Conservation (phyloP, 2,888 invertebrate genomes). For the Drosophila mettleri region DNA sequence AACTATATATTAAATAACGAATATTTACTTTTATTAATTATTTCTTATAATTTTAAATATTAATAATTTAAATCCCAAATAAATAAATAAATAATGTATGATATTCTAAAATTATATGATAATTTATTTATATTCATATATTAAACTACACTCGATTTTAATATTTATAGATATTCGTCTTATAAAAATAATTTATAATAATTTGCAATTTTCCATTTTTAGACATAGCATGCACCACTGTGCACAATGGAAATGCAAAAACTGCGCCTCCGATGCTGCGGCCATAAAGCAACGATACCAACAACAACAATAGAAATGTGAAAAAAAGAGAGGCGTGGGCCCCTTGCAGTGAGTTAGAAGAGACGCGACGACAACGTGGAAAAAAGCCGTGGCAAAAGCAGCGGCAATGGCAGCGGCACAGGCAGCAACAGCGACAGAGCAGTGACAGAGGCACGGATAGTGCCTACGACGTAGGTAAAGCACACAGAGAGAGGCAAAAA, state of each 20-base stretch:
- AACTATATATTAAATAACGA: no score
- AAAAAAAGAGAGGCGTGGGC: constrained; percentile 30
- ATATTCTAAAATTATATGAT: no score
- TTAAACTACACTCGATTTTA: background rate
- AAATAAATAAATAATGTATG: no score
- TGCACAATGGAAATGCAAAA: constrained; percentile 60
- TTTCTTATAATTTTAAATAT: background rate
- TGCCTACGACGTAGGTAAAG: constrained; percentile 4
- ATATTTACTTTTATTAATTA: no score
- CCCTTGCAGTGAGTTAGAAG: constrained; percentile 38
- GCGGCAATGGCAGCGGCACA: background rate
- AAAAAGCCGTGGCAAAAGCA: constrained; percentile 55
- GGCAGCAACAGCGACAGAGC: background rate
- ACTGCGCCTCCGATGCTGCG: constrained; percentile 61
- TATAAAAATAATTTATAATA: background rate
- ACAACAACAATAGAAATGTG: constrained; percentile 26
- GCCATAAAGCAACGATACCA: constrained; percentile 45
- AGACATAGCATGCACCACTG: constrained; percentile 35
- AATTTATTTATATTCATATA: background rate
- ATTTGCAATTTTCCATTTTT: background rate
- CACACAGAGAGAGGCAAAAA: constrained; percentile 10
- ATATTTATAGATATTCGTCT: background rate
- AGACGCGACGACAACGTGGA: constrained; percentile 53
- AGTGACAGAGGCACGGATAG: constrained; percentile 7
- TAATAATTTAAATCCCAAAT: background rate